phyloP scores from a whole-genome alignment of 1,140 invertebrate species.

The Muscidifurax raptorellus region DNA sequence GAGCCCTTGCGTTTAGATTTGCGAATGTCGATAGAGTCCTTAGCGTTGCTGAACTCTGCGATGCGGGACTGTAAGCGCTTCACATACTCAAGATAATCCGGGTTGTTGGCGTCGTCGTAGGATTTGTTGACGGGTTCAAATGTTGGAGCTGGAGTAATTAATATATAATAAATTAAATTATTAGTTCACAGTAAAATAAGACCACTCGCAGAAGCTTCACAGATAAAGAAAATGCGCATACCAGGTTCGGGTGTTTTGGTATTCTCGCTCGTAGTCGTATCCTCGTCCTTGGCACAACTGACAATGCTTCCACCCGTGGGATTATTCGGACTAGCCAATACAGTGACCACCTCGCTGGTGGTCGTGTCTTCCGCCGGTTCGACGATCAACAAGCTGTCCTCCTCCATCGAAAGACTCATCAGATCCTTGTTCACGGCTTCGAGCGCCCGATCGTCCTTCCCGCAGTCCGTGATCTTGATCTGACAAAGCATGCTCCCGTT shows the following conservation, averaged over 20 bases:
- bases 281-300: neutral
- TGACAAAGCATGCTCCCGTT: neutral
- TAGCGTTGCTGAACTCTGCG: slow-evolving; percentile 83
- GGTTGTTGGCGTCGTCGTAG: slow-evolving; percentile 66
- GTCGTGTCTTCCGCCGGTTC: slow-evolving; percentile 76
- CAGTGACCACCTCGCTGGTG: slow-evolving; percentile 77
- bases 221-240: neutral
- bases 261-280: neutral
- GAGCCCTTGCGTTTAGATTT: slow-evolving; percentile 80
- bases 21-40: slow-evolving; percentile 82
- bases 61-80: slow-evolving; percentile 82
- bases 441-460: neutral
- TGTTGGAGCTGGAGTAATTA: neutral
- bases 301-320: slow-evolving; percentile 60
- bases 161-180: neutral
- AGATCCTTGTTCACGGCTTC: slow-evolving; percentile 62
- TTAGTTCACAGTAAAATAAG: neutral
- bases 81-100: slow-evolving; percentile 81
- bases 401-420: slow-evolving; percentile 74
- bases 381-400: slow-evolving; percentile 77
- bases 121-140: neutral
- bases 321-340: slow-evolving; percentile 76
- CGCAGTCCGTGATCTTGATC: neutral
- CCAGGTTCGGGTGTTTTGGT: slow-evolving; percentile 29
- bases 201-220: neutral